Evolutionary conservation across 2,113 vertebrate species (phyloP).

Genomic region (Cynocephalus volans): DNA sequence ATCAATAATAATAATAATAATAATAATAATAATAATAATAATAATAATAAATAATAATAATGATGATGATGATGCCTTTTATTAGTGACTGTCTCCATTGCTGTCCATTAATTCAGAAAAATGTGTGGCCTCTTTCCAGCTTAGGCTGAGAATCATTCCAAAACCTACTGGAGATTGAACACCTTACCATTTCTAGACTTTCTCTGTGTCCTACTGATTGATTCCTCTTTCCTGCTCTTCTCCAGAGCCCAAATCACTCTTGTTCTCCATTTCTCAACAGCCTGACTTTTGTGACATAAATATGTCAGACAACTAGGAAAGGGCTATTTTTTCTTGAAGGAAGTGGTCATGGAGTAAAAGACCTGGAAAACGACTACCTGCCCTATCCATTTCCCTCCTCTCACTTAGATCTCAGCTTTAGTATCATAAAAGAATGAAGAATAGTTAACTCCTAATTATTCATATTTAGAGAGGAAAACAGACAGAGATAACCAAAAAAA

Average conservation of each 20-base stretch:
- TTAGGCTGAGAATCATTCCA: not conserved
- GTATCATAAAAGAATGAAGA: not conserved
- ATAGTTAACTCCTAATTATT: not conserved
- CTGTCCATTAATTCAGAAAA: not conserved
- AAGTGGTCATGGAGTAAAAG: not conserved
- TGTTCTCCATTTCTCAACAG: not conserved
- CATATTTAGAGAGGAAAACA: not conserved
- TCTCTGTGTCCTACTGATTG: not conserved
- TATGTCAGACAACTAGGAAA: not conserved
- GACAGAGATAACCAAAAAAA: not conserved
- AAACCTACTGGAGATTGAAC: not conserved
- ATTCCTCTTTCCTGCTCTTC: not conserved
- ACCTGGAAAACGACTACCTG: not conserved
- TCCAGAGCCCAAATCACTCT: not conserved
- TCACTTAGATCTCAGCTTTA: not conserved
- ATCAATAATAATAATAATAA: not conserved
- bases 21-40: not conserved
- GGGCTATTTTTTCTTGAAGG: not conserved
- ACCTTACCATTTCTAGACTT: not conserved
- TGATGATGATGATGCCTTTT: too few relatives aligned
- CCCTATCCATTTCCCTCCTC: not conserved
- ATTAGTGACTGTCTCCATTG: not conserved
- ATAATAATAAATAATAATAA: not conserved
- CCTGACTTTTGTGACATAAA: not conserved
- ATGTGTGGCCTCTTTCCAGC: not conserved